phyloP scores from a whole-genome alignment of 2,888 invertebrate genomes.

The Chrysolina haemoptera region DNA sequence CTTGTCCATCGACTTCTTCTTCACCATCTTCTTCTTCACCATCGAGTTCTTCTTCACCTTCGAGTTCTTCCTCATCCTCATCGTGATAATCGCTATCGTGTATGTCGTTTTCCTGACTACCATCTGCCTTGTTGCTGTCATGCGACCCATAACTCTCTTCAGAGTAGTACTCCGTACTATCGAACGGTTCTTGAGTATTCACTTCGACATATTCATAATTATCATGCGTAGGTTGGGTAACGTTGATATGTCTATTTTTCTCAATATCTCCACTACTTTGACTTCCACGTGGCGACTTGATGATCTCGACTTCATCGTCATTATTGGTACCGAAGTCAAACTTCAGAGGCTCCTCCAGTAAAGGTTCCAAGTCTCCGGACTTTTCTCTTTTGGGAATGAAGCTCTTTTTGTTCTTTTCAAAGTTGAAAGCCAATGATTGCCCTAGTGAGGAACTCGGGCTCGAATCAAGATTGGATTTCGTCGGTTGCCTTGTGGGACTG shows the following conservation, averaged over 20 bases:
- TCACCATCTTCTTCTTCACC: too few relatives aligned
- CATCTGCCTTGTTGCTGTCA: slow-evolving; percentile 64
- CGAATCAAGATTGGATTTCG: neutral
- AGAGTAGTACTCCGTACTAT: slow-evolving; percentile 38
- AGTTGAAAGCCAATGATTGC: slow-evolving; percentile 55
- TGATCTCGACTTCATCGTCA: slow-evolving; percentile 49
- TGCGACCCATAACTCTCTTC: slow-evolving; percentile 59
- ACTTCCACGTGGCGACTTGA: slow-evolving; percentile 33
- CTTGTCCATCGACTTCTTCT: neutral
- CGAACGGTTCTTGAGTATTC: slow-evolving; percentile 30
- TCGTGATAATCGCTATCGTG: slow-evolving; percentile 51
- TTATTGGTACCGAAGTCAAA: slow-evolving; percentile 53
- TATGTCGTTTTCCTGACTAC: slow-evolving; percentile 50
- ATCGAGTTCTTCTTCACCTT: neutral
- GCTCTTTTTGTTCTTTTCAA: slow-evolving; percentile 55
- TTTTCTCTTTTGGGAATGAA: slow-evolving; percentile 57
- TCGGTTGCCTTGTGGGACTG: slow-evolving; percentile 53
- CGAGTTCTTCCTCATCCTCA: slow-evolving; percentile 47
- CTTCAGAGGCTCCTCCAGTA: slow-evolving; percentile 75
- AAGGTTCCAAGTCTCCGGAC: slow-evolving; percentile 72
- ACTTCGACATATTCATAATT: slow-evolving; percentile 47
- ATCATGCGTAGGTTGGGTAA: slow-evolving; percentile 28
- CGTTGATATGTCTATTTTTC: neutral
- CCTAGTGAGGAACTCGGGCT: slow-evolving; percentile 3
- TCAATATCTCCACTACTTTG: neutral